phyloP scores from a whole-genome alignment of 1,140 invertebrate species.

The Lycorma delicatula region DNA sequence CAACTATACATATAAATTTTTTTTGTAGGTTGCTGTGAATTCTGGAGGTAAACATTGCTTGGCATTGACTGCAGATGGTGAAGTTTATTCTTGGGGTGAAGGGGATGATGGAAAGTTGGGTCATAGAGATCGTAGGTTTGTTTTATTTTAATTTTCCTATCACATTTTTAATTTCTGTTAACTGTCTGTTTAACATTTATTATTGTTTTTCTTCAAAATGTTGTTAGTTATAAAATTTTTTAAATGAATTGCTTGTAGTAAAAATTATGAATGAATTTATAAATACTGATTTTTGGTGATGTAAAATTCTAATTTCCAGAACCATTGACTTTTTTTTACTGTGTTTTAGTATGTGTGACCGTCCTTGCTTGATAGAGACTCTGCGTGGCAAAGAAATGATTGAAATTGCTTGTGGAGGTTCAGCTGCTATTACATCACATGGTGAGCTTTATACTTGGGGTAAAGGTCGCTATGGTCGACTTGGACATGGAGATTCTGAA shows the following conservation, averaged over 20 bases:
- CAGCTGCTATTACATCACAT: conserved; percentile 73
- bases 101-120: conserved; percentile 94
- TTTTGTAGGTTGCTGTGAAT: conserved; percentile 73
- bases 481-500: conserved; percentile 90
- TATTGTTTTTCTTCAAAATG: no score
- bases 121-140: conserved; percentile 78
- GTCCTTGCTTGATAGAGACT: conserved; percentile 80
- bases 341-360: conserved; percentile 71
- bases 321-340: conserved; percentile 4
- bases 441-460: conserved; percentile 93
- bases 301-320: not conserved
- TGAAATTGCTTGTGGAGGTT: conserved; percentile 89
- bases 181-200: no score
- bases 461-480: conserved; percentile 85
- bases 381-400: conserved; percentile 80
- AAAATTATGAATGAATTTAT: no score
- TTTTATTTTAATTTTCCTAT: no score
- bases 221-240: no score
- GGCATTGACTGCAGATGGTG: conserved; percentile 82
- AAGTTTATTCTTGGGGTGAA: conserved; percentile 95
- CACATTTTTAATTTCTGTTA: no score
- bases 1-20: no score
- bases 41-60: conserved; percentile 94
- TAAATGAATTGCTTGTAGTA: no score
- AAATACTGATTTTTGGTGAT: no score